Evolutionary conservation across 1,140 invertebrate species (phyloP).

Genomic region (Plodia interpunctella): DNA sequence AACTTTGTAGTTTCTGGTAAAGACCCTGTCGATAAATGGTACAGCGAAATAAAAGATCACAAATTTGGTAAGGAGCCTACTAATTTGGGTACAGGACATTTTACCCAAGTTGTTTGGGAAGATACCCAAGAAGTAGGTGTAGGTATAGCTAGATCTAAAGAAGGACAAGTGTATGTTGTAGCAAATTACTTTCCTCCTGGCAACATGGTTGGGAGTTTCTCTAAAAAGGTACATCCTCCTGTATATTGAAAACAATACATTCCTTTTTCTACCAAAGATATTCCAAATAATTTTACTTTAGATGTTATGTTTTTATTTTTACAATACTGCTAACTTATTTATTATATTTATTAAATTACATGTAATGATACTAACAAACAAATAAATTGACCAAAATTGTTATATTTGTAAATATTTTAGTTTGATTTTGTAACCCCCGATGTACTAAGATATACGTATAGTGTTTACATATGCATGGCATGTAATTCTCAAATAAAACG

Average conservation of each 20-base stretch:
- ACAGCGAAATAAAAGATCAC: constrained; percentile 79
- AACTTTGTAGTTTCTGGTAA: constrained; percentile 82
- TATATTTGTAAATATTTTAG: background rate
- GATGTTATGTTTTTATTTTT: constrained; percentile 6
- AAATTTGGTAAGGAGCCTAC: constrained; percentile 82
- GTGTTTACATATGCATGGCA: no score
- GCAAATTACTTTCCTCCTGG: constrained; percentile 92
- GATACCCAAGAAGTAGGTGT: constrained; percentile 86
- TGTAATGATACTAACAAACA: no score
- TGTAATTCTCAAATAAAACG: no score
- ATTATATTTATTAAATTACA: no score
- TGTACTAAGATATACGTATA: no score
- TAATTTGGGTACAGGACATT: constrained; percentile 83
- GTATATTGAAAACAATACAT: constrained; percentile 30
- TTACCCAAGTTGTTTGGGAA: constrained; percentile 90
- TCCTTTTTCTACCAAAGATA: constrained; percentile 38
- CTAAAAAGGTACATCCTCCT: constrained; percentile 83
- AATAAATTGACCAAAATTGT: no score
- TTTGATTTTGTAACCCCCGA: no score
- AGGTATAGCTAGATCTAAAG: constrained; percentile 82
- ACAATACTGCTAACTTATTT: background rate
- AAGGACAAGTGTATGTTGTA: constrained; percentile 88
- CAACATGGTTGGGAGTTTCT: constrained; percentile 88
- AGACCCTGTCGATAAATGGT: constrained; percentile 87
- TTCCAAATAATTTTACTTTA: constrained; percentile 33